These are phyloP conservation scores for Phrynocephalus versicolor DNA, from an alignment of 2,113 vertebrate genomes.

Conservation along the genomic window DNA sequence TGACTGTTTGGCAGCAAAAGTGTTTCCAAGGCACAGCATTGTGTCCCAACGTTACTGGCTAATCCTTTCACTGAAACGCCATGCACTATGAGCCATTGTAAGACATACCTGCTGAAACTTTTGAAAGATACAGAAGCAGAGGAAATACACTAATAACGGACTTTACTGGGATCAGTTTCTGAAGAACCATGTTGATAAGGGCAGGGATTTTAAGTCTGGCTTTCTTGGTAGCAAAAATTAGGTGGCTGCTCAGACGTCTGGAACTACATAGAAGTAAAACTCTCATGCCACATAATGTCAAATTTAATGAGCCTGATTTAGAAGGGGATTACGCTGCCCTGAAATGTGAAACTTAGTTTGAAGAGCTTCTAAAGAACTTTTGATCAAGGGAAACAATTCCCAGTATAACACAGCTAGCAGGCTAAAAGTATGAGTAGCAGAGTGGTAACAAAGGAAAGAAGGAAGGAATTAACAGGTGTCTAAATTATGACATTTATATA, in stretches of 20 bases:
- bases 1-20: conserved; percentile 9
- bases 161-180: not conserved
- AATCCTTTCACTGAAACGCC: conserved; percentile 1
- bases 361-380: conserved; percentile 70
- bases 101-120: not conserved
- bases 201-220: not conserved
- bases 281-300: conserved; percentile 59
- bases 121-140: conserved; percentile 1
- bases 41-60: conserved; percentile 7
- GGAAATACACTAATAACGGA: not conserved
- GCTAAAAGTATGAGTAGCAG: conserved; percentile 51
- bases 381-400: conserved; percentile 67
- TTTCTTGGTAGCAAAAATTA: not conserved
- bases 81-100: not conserved
- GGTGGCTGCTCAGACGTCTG: not conserved
- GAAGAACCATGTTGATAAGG: conserved; percentile 4
- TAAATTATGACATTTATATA: conserved; percentile 36
- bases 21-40: conserved; percentile 16
- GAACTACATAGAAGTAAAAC: conserved; percentile 57
- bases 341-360: conserved; percentile 74
- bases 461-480: conserved; percentile 57
- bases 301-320: conserved; percentile 71
- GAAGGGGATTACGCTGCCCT: conserved; percentile 70
- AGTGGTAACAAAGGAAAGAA: conserved; percentile 60
- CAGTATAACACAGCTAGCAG: conserved; percentile 56